Percentiles rank a stretch among this genome's conserved stretches.
These are phyloP conservation scores for Peromyscus leucopus DNA, from an alignment of 2,113 vertebrate species.

Conservation along the genomic window DNA sequence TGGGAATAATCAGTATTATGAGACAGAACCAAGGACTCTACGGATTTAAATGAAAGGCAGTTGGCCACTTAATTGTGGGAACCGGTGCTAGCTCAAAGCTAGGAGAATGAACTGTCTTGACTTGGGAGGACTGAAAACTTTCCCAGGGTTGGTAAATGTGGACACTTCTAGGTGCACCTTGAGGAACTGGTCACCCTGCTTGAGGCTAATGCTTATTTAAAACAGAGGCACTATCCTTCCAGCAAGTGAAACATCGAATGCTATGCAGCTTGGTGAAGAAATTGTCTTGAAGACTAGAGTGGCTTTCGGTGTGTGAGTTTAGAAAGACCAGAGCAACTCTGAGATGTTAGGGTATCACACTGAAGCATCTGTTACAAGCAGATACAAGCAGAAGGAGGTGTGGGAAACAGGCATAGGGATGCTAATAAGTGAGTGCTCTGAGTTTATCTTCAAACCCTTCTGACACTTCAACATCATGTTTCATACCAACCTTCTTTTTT, in stretches of 20 bases:
- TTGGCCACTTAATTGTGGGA: not conserved
- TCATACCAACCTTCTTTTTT: not conserved
- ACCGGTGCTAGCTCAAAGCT: not conserved
- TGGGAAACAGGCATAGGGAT: not conserved
- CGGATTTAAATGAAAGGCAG: not conserved
- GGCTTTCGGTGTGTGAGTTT: not conserved
- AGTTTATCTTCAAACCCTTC: not conserved
- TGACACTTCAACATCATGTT: not conserved
- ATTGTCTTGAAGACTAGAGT: not conserved
- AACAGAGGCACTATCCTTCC: accelerated
- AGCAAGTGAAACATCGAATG: not conserved
- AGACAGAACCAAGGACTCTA: not conserved
- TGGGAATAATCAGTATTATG: not conserved
- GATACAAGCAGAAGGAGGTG: not conserved
- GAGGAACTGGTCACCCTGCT: not conserved
- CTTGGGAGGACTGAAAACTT: not conserved
- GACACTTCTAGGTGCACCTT: not conserved
- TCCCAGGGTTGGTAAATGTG: not conserved
- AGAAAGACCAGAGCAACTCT: not conserved
- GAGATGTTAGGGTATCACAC: not conserved
- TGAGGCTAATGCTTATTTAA: not conserved
- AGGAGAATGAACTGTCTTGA: not conserved
- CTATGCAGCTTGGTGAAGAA: not conserved
- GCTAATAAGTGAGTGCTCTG: no score
- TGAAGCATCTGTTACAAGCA: not conserved